Percentiles rank a stretch among this genome's conserved stretches.
phyloP scores from a whole-genome alignment of 2,888 invertebrate species.

The Scaptomyza flava region DNA sequence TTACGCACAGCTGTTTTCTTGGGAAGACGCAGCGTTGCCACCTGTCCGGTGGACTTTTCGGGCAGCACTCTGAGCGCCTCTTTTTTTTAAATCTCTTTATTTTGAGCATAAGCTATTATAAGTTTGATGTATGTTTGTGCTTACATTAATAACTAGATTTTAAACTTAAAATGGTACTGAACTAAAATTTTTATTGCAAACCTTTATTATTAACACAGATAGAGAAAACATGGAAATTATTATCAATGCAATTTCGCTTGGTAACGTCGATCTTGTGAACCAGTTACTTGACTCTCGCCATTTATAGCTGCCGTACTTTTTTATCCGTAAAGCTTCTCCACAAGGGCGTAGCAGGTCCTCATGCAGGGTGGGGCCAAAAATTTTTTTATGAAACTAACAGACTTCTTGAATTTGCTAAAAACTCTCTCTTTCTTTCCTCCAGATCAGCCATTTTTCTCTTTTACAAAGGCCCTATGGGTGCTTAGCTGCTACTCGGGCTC shows the following conservation, averaged over 20 bases:
- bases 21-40: conserved; percentile 14
- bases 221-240: not conserved
- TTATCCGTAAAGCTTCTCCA: not conserved
- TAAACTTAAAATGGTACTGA: not conserved
- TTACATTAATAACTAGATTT: too few relatives aligned
- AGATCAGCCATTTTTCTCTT: too few relatives aligned
- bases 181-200: not conserved
- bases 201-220: not conserved
- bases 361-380: too few relatives aligned
- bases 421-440: too few relatives aligned
- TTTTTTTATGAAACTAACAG: too few relatives aligned
- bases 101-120: too few relatives aligned
- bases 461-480: too few relatives aligned
- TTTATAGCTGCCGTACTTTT: not conserved
- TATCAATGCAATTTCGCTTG: not conserved
- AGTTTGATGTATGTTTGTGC: too few relatives aligned
- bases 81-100: not conserved
- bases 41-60: not conserved
- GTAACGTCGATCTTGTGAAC: not conserved
- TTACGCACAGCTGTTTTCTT: conserved; percentile 21
- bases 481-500: too few relatives aligned
- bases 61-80: not conserved
- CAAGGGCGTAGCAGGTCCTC: too few relatives aligned
- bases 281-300: not conserved
- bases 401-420: not conserved